phyloP scores from a whole-genome alignment of 2,888 invertebrate species.

The Reticulitermes lucifugus region DNA sequence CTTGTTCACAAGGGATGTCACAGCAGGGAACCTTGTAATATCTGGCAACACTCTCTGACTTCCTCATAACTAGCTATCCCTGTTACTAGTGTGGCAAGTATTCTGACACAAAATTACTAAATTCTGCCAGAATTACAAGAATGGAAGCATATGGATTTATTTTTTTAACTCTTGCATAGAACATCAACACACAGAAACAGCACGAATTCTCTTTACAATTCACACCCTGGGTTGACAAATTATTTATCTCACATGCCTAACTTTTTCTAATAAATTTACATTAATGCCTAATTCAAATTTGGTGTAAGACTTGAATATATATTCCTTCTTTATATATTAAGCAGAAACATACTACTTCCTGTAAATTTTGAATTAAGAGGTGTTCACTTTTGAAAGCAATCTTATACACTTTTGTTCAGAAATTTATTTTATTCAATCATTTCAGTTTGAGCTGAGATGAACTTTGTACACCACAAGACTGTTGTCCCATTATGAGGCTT shows the following conservation, averaged over 20 bases:
- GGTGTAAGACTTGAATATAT: conserved; percentile 22
- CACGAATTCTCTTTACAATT: background rate
- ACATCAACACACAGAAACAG: conserved; percentile 10
- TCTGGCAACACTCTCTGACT: background rate
- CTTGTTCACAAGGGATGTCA: background rate
- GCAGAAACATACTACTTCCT: background rate
- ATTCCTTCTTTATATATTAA: background rate
- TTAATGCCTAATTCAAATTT: conserved; percentile 8
- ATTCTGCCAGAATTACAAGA: conserved; percentile 33
- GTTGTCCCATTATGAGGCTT: background rate
- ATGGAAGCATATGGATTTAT: conserved; percentile 39
- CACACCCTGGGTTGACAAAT: background rate
- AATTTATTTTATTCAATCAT: background rate
- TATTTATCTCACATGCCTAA: background rate
- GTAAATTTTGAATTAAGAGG: background rate
- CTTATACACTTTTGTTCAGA: background rate
- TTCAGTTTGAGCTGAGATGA: background rate
- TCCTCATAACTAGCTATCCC: background rate
- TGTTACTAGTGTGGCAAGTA: background rate
- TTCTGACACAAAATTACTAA: conserved; percentile 21
- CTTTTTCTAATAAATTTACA: background rate
- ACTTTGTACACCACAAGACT: background rate
- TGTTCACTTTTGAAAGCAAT: background rate
- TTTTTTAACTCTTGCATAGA: background rate
- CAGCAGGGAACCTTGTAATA: background rate